Percentiles rank a stretch among this genome's conserved stretches.
Evolutionary conservation across 2,113 vertebrate species (phyloP).

Genomic region (Mustelus asterias): DNA sequence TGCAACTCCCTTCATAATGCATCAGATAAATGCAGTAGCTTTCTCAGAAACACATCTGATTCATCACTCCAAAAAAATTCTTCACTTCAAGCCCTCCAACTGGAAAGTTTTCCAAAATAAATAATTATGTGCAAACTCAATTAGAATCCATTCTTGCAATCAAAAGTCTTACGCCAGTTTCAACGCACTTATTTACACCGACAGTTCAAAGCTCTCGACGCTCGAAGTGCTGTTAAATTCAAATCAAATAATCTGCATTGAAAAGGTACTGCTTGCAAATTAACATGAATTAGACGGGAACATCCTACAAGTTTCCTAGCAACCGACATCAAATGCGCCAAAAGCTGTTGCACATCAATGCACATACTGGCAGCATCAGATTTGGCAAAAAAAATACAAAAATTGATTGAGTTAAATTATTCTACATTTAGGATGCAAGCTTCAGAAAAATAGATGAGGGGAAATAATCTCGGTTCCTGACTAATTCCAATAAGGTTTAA

Average conservation of each 20-base stretch:
- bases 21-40: no score
- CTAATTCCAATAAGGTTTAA: not conserved
- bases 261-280: not conserved
- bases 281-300: not conserved
- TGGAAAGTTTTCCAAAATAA: not conserved
- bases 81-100: not conserved
- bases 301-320: slow-evolving; percentile 10
- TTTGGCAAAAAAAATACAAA: not conserved
- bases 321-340: slow-evolving; percentile 7
- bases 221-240: not conserved
- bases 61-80: no score
- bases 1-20: not conserved
- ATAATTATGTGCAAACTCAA: not conserved
- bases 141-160: not conserved
- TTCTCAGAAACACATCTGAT: not conserved
- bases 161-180: not conserved
- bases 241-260: slow-evolving; percentile 20
- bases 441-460: not conserved
- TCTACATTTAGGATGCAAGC: not conserved
- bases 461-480: not conserved
- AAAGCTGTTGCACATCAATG: not conserved
- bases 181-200: not conserved
- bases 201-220: not conserved
- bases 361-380: not conserved
- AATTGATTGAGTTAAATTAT: not conserved